phyloP scores from a whole-genome alignment of 1,140 invertebrate genomes.

The Lepidurus apus region DNA sequence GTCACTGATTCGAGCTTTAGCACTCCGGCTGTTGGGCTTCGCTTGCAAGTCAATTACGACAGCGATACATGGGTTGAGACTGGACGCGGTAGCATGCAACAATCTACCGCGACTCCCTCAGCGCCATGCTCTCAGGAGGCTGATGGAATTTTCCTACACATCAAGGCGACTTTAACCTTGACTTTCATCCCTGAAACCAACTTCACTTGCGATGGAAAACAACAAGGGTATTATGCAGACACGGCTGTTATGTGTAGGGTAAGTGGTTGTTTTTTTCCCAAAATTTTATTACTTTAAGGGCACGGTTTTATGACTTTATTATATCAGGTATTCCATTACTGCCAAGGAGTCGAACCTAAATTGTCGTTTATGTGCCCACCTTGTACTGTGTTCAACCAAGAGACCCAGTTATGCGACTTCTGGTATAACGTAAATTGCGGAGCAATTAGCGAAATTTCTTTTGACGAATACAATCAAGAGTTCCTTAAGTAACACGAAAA shows the following conservation, averaged over 20 bases:
- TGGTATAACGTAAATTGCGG: conserved; percentile 24
- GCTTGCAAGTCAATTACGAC: neutral
- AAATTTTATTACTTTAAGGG: neutral
- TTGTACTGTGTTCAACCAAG: conserved; percentile 28
- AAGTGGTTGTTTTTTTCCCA: neutral
- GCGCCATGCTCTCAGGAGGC: neutral
- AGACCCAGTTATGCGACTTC: conserved; percentile 24
- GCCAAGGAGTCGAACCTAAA: neutral
- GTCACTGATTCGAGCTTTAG: neutral
- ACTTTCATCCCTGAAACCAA: conserved; percentile 24
- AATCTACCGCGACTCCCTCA: neutral
- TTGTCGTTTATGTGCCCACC: conserved; percentile 24
- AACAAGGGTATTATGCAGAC: conserved; percentile 25
- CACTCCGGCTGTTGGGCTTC: neutral
- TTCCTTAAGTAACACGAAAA: neutral
- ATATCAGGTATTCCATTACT: conserved; percentile 28
- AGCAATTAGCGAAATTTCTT: neutral
- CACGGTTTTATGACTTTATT: neutral
- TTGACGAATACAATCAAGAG: neutral
- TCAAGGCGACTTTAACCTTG: neutral
- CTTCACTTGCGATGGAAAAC: neutral
- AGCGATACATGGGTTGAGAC: neutral
- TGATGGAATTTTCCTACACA: neutral
- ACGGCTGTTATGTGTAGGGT: neutral
- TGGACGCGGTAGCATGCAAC: neutral